These are phyloP conservation scores for Apteryx owenii DNA, from an alignment of 2,113 vertebrate genomes.

Conservation along the genomic window DNA sequence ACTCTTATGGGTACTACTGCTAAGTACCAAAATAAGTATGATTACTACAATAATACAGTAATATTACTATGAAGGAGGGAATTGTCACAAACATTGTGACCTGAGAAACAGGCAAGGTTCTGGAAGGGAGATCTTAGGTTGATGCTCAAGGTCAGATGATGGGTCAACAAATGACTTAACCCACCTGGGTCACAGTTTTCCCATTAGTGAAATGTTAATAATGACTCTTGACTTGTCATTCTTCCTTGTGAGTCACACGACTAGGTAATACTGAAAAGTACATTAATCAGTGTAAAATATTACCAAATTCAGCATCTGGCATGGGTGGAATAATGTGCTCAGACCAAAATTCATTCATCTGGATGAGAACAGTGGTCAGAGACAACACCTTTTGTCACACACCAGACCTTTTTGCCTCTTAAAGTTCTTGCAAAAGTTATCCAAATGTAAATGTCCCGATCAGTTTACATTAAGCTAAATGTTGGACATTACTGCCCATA, in stretches of 20 bases:
- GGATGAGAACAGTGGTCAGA: background rate
- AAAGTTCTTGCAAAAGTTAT: background rate
- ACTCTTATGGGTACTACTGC: background rate
- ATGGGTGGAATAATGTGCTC: background rate
- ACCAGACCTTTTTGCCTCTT: background rate
- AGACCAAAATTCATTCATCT: background rate
- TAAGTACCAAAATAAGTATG: background rate
- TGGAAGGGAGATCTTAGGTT: background rate
- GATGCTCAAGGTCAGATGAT: background rate
- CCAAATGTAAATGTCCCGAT: background rate
- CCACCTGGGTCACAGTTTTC: background rate
- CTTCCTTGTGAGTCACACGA: background rate
- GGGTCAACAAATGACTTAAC: background rate
- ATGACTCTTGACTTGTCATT: background rate
- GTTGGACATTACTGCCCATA: background rate
- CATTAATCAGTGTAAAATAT: background rate
- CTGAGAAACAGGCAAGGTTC: background rate
- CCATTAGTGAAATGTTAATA: background rate
- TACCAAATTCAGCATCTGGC: background rate
- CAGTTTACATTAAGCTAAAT: background rate
- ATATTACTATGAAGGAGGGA: background rate
- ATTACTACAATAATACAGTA: background rate
- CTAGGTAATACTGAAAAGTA: background rate
- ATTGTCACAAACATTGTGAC: background rate
- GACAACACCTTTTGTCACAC: background rate